Percentiles rank a stretch among this genome's conserved stretches.
These are phyloP conservation scores for Onchidella celtica DNA, from an alignment of 2,888 invertebrate genomes.

Conservation along the genomic window DNA sequence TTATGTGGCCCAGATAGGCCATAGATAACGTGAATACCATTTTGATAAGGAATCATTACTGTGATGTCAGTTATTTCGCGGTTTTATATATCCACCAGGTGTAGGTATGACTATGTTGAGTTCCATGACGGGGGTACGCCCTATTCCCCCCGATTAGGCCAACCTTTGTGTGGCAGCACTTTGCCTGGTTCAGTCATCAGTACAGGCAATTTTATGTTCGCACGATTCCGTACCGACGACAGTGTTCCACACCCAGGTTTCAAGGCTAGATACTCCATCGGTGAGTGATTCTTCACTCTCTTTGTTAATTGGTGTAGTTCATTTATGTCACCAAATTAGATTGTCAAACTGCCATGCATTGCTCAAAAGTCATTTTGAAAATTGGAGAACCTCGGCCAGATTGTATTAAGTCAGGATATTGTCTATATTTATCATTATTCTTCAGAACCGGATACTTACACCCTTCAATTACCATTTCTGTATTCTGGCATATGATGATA, in stretches of 20 bases:
- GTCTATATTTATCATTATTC: too few species aligned
- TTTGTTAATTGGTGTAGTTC: not conserved
- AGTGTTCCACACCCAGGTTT: slow-evolving; percentile 97
- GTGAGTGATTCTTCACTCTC: slow-evolving; percentile 41
- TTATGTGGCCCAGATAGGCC: too few species aligned
- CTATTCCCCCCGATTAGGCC: slow-evolving; percentile 85
- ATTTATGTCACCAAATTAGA: not conserved
- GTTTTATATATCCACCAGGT: too few species aligned
- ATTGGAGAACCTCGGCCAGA: too few species aligned
- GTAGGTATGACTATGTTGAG: slow-evolving; percentile 97
- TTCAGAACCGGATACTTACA: too few species aligned
- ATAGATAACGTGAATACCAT: too few species aligned
- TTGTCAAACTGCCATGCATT: not conserved
- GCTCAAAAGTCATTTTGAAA: too few species aligned
- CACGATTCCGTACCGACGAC: slow-evolving; percentile 96
- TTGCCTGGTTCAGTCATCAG: slow-evolving; percentile 94
- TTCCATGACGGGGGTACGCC: slow-evolving; percentile 92
- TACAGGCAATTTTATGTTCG: slow-evolving; percentile 92
- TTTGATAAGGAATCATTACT: too few species aligned
- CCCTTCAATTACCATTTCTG: too few species aligned
- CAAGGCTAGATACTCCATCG: slow-evolving; percentile 85
- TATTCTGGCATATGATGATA: too few species aligned
- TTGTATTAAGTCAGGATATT: too few species aligned
- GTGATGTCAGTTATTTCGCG: too few species aligned
- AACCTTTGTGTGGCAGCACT: slow-evolving; percentile 94